Evolutionary conservation across 2,888 invertebrate species (phyloP).

Genomic region (Hanleya hanleyi): DNA sequence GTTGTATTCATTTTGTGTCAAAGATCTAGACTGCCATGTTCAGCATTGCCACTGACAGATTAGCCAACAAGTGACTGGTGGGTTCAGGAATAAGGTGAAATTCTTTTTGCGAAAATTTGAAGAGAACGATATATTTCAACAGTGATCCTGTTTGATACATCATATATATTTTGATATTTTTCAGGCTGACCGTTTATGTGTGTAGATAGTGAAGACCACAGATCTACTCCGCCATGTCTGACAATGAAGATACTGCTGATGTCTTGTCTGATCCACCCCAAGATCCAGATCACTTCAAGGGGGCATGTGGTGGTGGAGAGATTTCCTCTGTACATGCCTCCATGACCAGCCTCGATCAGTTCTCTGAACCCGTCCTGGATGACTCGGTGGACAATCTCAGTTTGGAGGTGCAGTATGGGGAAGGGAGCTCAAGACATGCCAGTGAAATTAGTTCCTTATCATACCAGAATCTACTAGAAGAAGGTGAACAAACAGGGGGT

Average conservation of each 20-base stretch:
- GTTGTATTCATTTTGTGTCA: too few species aligned
- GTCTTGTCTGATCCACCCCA: slow-evolving; percentile 7
- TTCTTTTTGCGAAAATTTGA: too few species aligned
- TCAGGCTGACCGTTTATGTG: too few species aligned
- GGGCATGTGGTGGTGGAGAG: slow-evolving; percentile 37
- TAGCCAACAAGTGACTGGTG: too few species aligned
- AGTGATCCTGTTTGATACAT: too few species aligned
- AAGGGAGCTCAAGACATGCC: slow-evolving; percentile 67
- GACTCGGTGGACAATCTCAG: slow-evolving; percentile 67
- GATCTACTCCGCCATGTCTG: slow-evolving; percentile 13
- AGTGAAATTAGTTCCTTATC: slow-evolving; percentile 70
- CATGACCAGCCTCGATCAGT: slow-evolving; percentile 29
- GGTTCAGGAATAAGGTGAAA: too few species aligned
- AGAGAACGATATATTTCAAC: too few species aligned
- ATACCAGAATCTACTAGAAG: slow-evolving; percentile 66
- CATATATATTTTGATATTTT: too few species aligned
- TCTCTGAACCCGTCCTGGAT: slow-evolving; percentile 35
- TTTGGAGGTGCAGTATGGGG: slow-evolving; percentile 71
- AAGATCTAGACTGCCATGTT: too few species aligned
- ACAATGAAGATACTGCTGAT: not conserved
- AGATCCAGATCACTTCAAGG: slow-evolving; percentile 21
- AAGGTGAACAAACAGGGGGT: slow-evolving; percentile 45
- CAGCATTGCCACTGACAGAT: too few species aligned
- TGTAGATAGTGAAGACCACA: too few species aligned
- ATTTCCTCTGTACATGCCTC: slow-evolving; percentile 27